Conservation (phyloP, 2,888 invertebrate species). For the Aspidiotus destructor region DNA sequence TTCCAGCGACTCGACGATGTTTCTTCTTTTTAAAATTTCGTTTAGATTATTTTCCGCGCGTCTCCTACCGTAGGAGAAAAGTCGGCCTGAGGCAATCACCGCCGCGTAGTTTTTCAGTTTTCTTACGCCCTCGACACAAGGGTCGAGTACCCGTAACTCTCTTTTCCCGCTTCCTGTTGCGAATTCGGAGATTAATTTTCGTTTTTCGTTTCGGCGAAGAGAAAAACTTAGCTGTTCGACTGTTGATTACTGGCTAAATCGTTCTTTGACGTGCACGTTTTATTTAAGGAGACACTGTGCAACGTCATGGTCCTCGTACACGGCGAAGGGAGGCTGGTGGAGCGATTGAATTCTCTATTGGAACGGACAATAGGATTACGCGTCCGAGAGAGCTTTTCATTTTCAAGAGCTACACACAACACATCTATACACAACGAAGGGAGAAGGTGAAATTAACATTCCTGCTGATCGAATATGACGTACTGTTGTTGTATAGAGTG, state of each 20-base stretch:
- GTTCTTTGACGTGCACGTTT: conserved; percentile 4
- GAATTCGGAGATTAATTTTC: background rate
- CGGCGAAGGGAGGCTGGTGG: background rate
- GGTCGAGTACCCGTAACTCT: too few species aligned
- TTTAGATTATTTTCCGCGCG: too few species aligned
- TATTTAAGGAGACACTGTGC: background rate
- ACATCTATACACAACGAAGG: background rate
- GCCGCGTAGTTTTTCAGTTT: background rate
- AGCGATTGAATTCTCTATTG: background rate
- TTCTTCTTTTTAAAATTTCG: too few species aligned
- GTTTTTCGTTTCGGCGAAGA: background rate
- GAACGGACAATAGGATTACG: conserved; percentile 2
- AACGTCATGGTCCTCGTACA: background rate
- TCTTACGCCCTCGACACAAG: too few species aligned
- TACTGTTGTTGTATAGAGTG: background rate
- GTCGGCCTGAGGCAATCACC: background rate
- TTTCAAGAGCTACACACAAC: background rate
- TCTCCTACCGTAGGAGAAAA: background rate
- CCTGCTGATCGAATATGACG: background rate
- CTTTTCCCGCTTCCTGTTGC: background rate
- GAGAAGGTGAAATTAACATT: conserved; percentile 4
- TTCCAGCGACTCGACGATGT: too few species aligned
- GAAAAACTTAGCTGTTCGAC: background rate
- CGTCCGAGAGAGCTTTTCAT: conserved; percentile 1
- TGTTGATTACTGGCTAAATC: background rate